These are phyloP conservation scores for Brachyalestes nurse DNA, from an alignment of 2,797 vertebrate species.

Conservation along the genomic window DNA sequence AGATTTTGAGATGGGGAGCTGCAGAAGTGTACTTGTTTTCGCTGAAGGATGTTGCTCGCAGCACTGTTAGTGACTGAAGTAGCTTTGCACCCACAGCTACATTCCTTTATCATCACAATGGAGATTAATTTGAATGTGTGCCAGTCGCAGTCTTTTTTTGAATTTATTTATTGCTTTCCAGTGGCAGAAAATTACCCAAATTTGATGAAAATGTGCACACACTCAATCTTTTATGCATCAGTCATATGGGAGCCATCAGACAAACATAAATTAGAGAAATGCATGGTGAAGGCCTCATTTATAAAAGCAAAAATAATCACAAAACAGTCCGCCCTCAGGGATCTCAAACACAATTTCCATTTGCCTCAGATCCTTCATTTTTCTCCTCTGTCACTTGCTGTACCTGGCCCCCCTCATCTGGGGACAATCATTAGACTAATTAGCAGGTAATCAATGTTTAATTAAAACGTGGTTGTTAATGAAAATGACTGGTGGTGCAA, in stretches of 20 bases:
- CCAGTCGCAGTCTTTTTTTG: slow-evolving; percentile 60
- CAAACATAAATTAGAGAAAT: slow-evolving; percentile 81
- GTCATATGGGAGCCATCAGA: slow-evolving; percentile 77
- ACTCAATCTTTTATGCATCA: slow-evolving; percentile 73
- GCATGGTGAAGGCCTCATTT: slow-evolving; percentile 77
- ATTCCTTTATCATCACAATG: slow-evolving; percentile 65
- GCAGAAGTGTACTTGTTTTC: slow-evolving; percentile 41
- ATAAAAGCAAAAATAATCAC: slow-evolving; percentile 77
- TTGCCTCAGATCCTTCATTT: slow-evolving; percentile 77
- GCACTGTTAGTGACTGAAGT: slow-evolving; percentile 53
- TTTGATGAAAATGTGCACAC: slow-evolving; percentile 75
- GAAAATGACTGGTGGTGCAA: slow-evolving; percentile 78
- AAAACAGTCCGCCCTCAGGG: slow-evolving; percentile 73
- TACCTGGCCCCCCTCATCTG: slow-evolving; percentile 81
- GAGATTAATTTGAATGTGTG: slow-evolving; percentile 66
- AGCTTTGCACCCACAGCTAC: slow-evolving; percentile 57
- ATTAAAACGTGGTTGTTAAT: slow-evolving; percentile 89
- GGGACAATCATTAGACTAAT: slow-evolving; percentile 89
- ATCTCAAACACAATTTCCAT: slow-evolving; percentile 72
- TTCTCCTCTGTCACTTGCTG: slow-evolving; percentile 74
- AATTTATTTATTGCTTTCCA: slow-evolving; percentile 72
- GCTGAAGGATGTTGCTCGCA: slow-evolving; percentile 40
- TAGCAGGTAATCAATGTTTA: slow-evolving; percentile 91
- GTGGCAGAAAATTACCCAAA: slow-evolving; percentile 76
- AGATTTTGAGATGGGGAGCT: slow-evolving; percentile 30